A percentile compares a stretch with the other conserved stretches of the same genome.
Conservation (phyloP, 2,888 invertebrate genomes). For the Strigamia maritima region DNA sequence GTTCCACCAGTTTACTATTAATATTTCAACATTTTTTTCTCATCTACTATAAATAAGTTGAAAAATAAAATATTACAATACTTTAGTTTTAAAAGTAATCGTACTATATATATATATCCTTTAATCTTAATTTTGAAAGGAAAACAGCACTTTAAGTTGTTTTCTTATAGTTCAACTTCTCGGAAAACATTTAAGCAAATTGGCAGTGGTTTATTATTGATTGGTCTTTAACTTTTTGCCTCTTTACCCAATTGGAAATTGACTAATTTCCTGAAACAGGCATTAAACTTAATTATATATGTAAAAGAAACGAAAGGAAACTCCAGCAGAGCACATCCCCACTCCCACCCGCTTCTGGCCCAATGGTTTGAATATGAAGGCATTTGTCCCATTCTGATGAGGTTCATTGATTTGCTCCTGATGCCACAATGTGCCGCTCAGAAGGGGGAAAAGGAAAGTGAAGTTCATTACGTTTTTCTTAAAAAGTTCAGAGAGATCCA, state of each 20-base stretch:
- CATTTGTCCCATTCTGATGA: conserved; percentile 34
- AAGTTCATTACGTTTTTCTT: conserved; percentile 30
- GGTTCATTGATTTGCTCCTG: conserved; percentile 30
- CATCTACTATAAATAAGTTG: neutral
- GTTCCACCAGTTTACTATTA: neutral
- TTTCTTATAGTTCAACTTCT: too few relatives aligned
- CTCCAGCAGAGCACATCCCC: neutral
- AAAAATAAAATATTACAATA: neutral
- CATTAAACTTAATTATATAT: conserved; percentile 24
- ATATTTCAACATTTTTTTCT: neutral
- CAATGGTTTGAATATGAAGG: conserved; percentile 18
- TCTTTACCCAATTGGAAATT: conserved; percentile 24
- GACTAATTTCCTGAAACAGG: conserved; percentile 21
- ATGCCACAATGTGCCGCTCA: conserved; percentile 15
- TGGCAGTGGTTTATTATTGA: conserved; percentile 11
- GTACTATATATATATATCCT: too few relatives aligned
- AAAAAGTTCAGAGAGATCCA: neutral
- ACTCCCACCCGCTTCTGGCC: neutral
- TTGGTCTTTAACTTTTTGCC: too few relatives aligned
- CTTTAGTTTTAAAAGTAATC: neutral
- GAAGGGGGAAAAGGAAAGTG: conserved; percentile 3
- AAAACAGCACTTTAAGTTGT: too few relatives aligned
- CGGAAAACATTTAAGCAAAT: too few relatives aligned
- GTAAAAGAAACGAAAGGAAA: conserved; percentile 18
- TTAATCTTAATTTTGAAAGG: too few relatives aligned